phyloP scores from a whole-genome alignment of 1,140 invertebrate species.

The Heliothis subflexa region DNA sequence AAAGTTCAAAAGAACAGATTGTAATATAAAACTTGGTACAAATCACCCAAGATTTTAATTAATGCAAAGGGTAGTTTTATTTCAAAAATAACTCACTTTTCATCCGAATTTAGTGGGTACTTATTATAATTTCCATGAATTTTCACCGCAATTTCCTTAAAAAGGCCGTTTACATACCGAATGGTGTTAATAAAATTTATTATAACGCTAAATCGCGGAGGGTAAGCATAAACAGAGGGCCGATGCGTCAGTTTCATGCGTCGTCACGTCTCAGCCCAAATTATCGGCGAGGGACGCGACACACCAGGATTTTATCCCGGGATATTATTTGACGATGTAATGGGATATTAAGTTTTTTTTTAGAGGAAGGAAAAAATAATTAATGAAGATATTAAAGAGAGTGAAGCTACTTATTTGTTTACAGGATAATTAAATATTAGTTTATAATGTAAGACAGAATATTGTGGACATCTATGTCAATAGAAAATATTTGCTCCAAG shows the following conservation, averaged over 20 bases:
- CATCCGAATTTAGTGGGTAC: background rate
- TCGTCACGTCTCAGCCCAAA: conserved; percentile 48
- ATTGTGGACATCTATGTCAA: too few relatives aligned
- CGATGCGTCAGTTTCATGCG: conserved; percentile 46
- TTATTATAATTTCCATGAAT: background rate
- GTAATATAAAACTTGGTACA: too few relatives aligned
- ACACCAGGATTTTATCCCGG: conserved; percentile 21
- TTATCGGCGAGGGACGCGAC: conserved; percentile 37
- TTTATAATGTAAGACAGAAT: too few relatives aligned
- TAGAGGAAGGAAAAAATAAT: background rate
- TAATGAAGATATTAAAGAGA: too few relatives aligned
- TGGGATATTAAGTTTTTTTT: background rate
- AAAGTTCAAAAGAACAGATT: too few relatives aligned
- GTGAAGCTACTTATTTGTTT: too few relatives aligned
- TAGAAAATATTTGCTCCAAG: too few relatives aligned
- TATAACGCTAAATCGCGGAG: conserved; percentile 9
- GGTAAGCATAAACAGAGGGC: conserved; percentile 34
- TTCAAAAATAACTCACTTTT: too few relatives aligned
- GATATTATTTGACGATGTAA: conserved; percentile 12
- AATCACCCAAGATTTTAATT: too few relatives aligned
- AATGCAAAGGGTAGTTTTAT: too few relatives aligned
- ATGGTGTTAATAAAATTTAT: conserved; percentile 29
- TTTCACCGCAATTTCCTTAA: conserved; percentile 7
- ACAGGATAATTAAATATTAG: too few relatives aligned
- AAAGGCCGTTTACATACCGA: background rate